Evolutionary conservation across 2,797 vertebrate genomes (phyloP), one percentile per base, ranked within the genome.

Genomic region (Oophaga sylvatica): DNA sequence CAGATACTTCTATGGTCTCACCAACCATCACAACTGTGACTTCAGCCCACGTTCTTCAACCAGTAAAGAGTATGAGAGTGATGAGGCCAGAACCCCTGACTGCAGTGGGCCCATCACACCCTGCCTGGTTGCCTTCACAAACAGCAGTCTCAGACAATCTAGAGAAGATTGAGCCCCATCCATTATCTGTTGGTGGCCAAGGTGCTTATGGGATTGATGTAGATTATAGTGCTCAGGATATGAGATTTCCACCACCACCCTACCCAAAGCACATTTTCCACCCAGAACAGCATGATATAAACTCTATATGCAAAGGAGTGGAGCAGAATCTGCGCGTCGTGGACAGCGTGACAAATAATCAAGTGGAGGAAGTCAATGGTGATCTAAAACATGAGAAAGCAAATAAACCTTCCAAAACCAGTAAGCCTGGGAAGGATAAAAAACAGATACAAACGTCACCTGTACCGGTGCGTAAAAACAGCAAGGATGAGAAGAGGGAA

Each of bases 401-500:
- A 88, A 92, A 80, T 89, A 98, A 98, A 91, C 88, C 22, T 11
- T 56, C 93, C 65, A 99, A 98, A 90, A 94, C 92, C 1, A 97
- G 97, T 83, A 98, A 97, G 70, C 1, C 90, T 0, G 93, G 96
- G 87, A 99, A 98, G 89, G 98, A 99, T 89, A 98, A 98, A 93
- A 99, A 99, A 91, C 98, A 98, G 93, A 99, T 99, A 92, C 98
- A 99, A 94, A 99, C 98, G 0, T 99, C 98, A 0, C 98, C 98
- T 0, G 98, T 99, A 29, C 98, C 98, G 0, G 96, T 99, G 84
- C 95, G 98, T 77, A 98, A 97, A 93, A 97, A 96, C 1, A 95
- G 96, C 62, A 96, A 93, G 6, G 98, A 99, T 26, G 97, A 99
- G 87, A 99, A 98, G 93, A 93, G 98, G 71, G 98, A 99, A 90